phyloP scores from a whole-genome alignment of 2,888 invertebrate genomes.

The Heliconius aoede region DNA sequence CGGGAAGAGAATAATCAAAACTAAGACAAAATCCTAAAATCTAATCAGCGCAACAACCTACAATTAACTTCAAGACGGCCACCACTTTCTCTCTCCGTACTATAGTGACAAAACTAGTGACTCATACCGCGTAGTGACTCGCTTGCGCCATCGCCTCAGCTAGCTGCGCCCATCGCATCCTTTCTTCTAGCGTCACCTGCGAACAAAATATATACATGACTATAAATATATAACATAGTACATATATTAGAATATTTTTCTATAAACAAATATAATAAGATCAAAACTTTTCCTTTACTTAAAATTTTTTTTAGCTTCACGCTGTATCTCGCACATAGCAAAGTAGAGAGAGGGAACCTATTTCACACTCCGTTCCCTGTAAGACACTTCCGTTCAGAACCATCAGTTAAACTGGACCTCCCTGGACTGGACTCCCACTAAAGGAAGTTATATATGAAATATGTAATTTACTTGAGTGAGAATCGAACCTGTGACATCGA shows the following conservation, averaged over 20 bases:
- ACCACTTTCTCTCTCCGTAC: too few species aligned
- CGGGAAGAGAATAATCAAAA: too few species aligned
- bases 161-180: slow-evolving; percentile 94
- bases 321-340: neutral
- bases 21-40: too few species aligned
- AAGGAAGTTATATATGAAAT: neutral
- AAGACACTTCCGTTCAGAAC: neutral
- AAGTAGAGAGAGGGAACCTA: neutral
- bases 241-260: neutral
- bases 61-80: too few species aligned
- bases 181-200: slow-evolving; percentile 89
- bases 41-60: too few species aligned
- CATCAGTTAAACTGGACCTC: neutral
- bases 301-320: neutral
- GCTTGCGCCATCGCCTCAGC: slow-evolving; percentile 94
- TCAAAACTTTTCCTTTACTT: too few species aligned
- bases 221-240: neutral
- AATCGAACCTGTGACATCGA: neutral
- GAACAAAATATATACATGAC: neutral
- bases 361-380: too few species aligned
- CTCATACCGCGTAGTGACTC: slow-evolving; percentile 90
- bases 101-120: neutral
- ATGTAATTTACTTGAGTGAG: neutral
- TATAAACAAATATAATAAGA: neutral
- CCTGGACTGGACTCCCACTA: too few species aligned